Evolutionary conservation across 2,797 vertebrate genomes (phyloP), one percentile per base, ranked within the genome.

Genomic region (Syndactyla subalaris): DNA sequence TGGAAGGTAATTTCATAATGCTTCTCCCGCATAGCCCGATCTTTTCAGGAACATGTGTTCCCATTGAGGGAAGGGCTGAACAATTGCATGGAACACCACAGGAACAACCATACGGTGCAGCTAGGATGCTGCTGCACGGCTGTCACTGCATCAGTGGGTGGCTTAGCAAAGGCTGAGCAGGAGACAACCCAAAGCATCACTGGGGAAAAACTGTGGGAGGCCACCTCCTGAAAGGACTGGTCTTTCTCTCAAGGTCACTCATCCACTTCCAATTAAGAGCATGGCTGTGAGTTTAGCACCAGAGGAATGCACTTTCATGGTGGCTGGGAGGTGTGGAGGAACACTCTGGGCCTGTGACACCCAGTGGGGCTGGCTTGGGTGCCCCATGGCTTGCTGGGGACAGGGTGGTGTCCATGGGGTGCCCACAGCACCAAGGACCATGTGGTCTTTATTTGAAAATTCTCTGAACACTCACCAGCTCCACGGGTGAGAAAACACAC

Each of bases 341-440:
- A 48, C 10, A 34, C 16, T 1, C 0, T 20, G 12, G 67, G 39
- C 20, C 39, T 89, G 59, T 0, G 2, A 51, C 1, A 2, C 61
- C 46, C 54, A 7, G 12, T 15, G 34, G 20, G 75, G 32, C 41
- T 85, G 32, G 24, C 26, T 41, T 39, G 61, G 18, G 29, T 78
- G 20, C 15, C n/a, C 32, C 54, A 67, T 1, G 7, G 32, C 62
- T 89, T 5, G 0, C 7, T 66, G 71, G 18, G 41, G 18, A 57
- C 38, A 73, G 46, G 14, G 9, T 65, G 17, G 49, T 45, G 27
- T n/a, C 39, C 26, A 32, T 1, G 1, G 29, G 30, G 27, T 79
- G 16, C 52, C 22, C 34, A 20, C 0, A 0, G 32, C 34, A 54
- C 14, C 32, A 79, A 29, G 19, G 43, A 61, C 46, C 12, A 12